Percentiles rank a stretch among this genome's conserved stretches.
phyloP scores from a whole-genome alignment of 2,797 vertebrate species.

The Taeniopygia guttata region DNA sequence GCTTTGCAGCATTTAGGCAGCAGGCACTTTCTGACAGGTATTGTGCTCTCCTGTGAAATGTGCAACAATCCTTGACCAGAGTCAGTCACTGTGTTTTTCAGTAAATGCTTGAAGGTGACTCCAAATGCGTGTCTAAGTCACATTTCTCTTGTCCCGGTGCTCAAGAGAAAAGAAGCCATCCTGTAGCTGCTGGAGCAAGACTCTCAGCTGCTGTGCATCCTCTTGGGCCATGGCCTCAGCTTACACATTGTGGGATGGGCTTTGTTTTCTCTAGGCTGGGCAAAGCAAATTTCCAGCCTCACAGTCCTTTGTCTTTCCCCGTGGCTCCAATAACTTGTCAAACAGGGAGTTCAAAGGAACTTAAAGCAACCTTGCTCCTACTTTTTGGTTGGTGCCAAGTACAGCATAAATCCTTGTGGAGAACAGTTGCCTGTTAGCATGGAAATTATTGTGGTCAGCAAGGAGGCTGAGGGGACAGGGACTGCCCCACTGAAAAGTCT shows the following conservation, averaged over 20 bases:
- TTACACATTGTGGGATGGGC: neutral
- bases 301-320: neutral
- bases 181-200: neutral
- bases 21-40: neutral
- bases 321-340: neutral
- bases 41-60: neutral
- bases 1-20: neutral
- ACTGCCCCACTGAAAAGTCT: neutral
- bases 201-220: neutral
- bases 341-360: neutral
- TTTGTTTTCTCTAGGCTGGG: neutral
- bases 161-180: neutral
- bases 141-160: neutral
- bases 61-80: neutral
- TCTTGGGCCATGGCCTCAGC: fast-evolving
- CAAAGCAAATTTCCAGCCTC: neutral
- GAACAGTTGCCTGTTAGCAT: neutral
- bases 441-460: neutral
- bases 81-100: neutral
- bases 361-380: neutral
- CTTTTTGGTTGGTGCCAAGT: neutral
- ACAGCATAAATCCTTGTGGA: neutral
- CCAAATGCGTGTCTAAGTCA: neutral
- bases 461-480: neutral
- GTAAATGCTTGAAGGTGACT: neutral